phyloP scores from a whole-genome alignment of 2,888 invertebrate species.

The Melinaea marsaeus region DNA sequence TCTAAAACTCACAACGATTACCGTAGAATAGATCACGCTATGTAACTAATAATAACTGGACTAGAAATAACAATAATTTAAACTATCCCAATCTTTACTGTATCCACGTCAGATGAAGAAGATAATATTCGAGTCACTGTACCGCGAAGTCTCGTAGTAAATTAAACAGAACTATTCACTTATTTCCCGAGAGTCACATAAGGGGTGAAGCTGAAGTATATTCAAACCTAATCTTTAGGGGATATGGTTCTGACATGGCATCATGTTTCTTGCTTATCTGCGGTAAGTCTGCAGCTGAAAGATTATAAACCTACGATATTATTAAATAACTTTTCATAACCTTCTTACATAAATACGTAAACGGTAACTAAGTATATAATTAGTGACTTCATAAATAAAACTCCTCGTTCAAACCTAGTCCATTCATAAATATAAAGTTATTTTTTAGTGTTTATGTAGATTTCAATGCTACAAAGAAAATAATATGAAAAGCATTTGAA shows the following conservation, averaged over 20 bases:
- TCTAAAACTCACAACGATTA: background rate
- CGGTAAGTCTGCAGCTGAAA: background rate
- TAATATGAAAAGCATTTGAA: slow-evolving; percentile 1
- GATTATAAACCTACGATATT: background rate
- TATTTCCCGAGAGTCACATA: slow-evolving; percentile 51
- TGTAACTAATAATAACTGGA: background rate
- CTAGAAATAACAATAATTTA: no score
- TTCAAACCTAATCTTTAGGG: slow-evolving; percentile 16
- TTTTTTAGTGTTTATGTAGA: background rate
- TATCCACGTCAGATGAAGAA: slow-evolving; percentile 8
- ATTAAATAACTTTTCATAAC: background rate
- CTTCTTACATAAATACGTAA: background rate
- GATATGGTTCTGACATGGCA: background rate
- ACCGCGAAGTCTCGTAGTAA: slow-evolving; percentile 42
- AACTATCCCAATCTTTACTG: no score
- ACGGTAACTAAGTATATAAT: no score
- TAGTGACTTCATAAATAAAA: no score
- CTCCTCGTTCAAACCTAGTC: no score
- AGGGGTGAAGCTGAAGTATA: slow-evolving; percentile 14
- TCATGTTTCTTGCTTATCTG: slow-evolving; percentile 7
- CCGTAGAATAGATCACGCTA: background rate
- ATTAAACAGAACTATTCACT: slow-evolving; percentile 61
- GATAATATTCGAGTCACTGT: slow-evolving; percentile 38
- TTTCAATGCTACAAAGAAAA: background rate
- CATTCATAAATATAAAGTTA: no score